Evolutionary conservation across 1,140 invertebrate species (phyloP).

Genomic region (Wasmannia auropunctata): DNA sequence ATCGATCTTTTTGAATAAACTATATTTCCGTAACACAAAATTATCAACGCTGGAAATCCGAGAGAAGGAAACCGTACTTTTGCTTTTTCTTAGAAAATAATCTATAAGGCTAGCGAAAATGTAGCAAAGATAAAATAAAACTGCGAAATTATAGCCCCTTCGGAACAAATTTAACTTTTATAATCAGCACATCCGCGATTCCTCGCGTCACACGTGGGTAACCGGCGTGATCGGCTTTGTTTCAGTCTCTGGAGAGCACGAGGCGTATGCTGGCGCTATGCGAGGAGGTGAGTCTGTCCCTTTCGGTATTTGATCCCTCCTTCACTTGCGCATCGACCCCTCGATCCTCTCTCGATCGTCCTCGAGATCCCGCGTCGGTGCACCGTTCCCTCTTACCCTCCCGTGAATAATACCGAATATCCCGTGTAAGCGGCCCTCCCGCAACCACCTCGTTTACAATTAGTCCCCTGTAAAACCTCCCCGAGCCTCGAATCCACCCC

Average conservation of each 20-base stretch:
- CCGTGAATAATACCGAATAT: slow-evolving; percentile 26
- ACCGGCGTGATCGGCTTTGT: slow-evolving; percentile 77
- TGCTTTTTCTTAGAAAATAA: background rate
- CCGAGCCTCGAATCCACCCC: background rate
- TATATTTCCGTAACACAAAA: background rate
- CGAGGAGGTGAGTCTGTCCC: slow-evolving; percentile 95
- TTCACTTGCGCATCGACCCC: slow-evolving; percentile 65
- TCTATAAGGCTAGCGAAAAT: background rate
- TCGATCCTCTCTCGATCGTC: slow-evolving; percentile 69
- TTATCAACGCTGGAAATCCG: background rate
- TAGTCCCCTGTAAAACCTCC: background rate
- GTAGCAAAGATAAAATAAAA: background rate
- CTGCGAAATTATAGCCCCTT: too few species aligned
- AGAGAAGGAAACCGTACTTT: background rate
- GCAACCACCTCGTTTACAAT: background rate
- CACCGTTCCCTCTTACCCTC: slow-evolving; percentile 23
- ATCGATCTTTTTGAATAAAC: background rate
- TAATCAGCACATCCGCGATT: background rate
- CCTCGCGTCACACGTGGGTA: slow-evolving; percentile 7
- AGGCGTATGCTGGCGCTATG: slow-evolving; percentile 97
- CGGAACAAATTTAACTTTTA: background rate
- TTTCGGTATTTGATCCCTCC: slow-evolving; percentile 48
- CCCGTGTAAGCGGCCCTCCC: background rate
- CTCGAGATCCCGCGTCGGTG: slow-evolving; percentile 64
- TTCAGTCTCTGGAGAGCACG: slow-evolving; percentile 98